Percentiles rank a stretch among this genome's conserved stretches.
These are phyloP conservation scores for Plecturocebus donacophilus DNA, from an alignment of 2,113 vertebrate genomes.

Conservation along the genomic window DNA sequence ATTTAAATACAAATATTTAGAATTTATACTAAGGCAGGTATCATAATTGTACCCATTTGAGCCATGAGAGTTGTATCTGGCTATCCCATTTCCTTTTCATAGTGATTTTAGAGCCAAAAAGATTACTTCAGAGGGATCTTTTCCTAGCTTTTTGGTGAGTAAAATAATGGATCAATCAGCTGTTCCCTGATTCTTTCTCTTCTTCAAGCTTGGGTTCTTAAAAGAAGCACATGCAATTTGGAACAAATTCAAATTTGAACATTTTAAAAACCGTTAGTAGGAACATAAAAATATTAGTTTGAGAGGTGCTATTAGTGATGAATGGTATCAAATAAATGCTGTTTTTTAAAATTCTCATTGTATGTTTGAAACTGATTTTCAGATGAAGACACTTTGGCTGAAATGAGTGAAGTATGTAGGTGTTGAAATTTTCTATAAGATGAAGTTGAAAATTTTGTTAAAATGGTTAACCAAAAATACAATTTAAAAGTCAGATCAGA, in stretches of 20 bases:
- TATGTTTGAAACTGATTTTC: background rate
- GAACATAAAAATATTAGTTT: slow-evolving; percentile 28
- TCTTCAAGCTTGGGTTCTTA: slow-evolving; percentile 31
- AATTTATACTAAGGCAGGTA: background rate
- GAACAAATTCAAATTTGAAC: slow-evolving; percentile 37
- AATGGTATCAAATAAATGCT: background rate
- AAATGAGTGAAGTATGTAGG: background rate
- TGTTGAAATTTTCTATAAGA: background rate
- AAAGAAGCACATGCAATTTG: background rate
- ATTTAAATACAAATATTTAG: background rate
- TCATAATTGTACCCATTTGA: background rate
- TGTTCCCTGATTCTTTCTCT: background rate
- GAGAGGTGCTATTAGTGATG: background rate
- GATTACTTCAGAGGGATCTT: background rate
- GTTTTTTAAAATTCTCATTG: background rate
- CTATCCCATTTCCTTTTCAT: background rate
- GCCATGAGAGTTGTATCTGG: background rate
- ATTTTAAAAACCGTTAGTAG: slow-evolving; percentile 44
- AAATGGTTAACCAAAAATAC: background rate
- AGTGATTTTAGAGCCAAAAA: background rate
- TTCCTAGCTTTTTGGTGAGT: background rate
- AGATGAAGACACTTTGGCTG: background rate
- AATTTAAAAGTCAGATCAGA: background rate
- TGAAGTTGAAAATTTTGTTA: background rate
- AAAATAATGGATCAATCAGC: background rate